Conservation (phyloP, 2,113 vertebrate species). For the Carlito syrichta region DNA sequence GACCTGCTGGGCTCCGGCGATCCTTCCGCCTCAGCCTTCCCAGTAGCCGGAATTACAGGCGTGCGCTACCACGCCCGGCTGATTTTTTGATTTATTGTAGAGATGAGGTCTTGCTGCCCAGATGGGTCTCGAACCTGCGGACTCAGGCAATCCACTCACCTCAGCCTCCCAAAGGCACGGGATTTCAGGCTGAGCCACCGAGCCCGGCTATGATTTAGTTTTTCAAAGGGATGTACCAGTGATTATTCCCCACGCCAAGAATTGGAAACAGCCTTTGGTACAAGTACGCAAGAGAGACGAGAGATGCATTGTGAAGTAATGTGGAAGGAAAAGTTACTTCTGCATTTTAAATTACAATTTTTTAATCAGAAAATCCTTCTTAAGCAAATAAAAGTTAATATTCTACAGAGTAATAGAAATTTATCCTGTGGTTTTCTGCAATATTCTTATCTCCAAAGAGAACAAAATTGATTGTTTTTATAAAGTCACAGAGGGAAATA, state of each 20-base stretch:
- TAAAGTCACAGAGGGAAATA: background rate
- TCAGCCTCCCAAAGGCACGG: no score
- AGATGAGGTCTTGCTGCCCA: no score
- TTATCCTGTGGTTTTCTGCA: background rate
- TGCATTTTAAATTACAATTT: background rate
- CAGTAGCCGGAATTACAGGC: no score
- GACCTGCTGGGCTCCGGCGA: no score
- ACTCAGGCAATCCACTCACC: no score
- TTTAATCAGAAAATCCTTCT: background rate
- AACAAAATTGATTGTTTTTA: background rate
- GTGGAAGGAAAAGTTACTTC: background rate
- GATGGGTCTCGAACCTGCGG: no score
- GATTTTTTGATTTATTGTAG: no score
- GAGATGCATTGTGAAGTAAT: background rate
- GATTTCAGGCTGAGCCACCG: no score
- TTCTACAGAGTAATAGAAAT: background rate
- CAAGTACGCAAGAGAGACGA: background rate
- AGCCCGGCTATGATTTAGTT: no score
- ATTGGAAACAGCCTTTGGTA: background rate
- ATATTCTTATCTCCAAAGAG: background rate
- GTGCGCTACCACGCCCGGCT: no score
- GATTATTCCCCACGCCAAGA: background rate
- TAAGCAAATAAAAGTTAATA: background rate
- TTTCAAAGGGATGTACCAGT: background rate
- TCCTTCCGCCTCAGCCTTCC: no score